Base-by-base conservation (phyloP, 1,140 invertebrate species). In the Diploscapter pachys region DNA sequence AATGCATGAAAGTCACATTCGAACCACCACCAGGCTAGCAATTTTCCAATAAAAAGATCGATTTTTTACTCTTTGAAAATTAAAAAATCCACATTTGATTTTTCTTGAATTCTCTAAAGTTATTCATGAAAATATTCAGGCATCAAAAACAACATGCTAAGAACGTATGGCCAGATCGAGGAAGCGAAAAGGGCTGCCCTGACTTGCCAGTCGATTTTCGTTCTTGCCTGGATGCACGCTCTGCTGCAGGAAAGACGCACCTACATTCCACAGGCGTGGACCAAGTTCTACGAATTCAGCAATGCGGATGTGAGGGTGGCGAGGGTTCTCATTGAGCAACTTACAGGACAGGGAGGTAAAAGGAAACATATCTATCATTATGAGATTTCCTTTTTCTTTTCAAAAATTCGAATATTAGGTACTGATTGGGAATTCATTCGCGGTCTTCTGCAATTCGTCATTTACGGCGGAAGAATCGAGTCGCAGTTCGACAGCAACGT, bases 381-480 rank as follows among this genome's bases (percentile, higher is more conserved):
- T 31, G 31, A 31, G 55, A 48, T 65, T 68, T 52, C 69, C 50
- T 88, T 89, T 80, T 74, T 79, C 2, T 85, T 87, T 80, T 84
- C 88, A 73, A 77, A 79, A 72, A 52, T 66, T 13, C 8, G 48
- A 57, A 48, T 48, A 71, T n/a, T 64, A 71, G 48, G 59, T 57
- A 76, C 90, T 3, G 88, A 91, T 78, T 96, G 93, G 93, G 88
- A 90, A 65, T 90, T 90, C 76, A 87, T 95, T 57, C 91, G 91
- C 80, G 93, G 93, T 5, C 86, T 96, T 4, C 90, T 91, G 82
- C 91, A 92, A 80, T 89, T 91, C 70, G 91, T 92, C 0, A 91
- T 95, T 72, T 96, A 95, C 83, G 94, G 94, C 2, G 94, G 94
- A 2, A 87, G 93, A 61, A 89, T 96, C 5, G 93, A 95, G 83